phyloP scores from a whole-genome alignment of 2,113 vertebrate species.

The Oreochromis tanganicae region DNA sequence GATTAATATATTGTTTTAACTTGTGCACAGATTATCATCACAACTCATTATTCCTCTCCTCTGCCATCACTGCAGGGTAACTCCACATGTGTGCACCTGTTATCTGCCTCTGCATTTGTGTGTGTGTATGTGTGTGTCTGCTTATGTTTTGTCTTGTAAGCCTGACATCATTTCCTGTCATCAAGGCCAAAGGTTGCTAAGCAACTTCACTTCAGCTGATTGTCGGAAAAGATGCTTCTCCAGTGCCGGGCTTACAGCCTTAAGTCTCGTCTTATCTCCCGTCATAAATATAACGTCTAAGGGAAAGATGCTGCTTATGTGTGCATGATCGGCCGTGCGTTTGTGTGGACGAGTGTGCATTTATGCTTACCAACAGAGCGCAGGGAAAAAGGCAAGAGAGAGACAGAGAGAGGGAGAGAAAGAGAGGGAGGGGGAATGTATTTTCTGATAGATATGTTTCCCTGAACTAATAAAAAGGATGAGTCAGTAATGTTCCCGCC shows the following conservation, averaged over 20 bases:
- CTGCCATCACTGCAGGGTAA: background rate
- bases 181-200: conserved; percentile 75
- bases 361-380: background rate
- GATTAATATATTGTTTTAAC: conserved; percentile 60
- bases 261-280: background rate
- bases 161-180: conserved; percentile 60
- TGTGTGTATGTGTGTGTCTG: background rate
- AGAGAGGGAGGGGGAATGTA: background rate
- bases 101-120: background rate
- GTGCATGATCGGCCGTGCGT: conserved; percentile 11
- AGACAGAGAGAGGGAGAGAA: background rate
- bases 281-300: background rate
- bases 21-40: conserved; percentile 46
- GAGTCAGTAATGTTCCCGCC: background rate
- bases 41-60: conserved; percentile 27
- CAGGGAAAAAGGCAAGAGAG: background rate
- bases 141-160: conserved; percentile 24
- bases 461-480: conserved; percentile 10
- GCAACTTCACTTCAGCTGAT: conserved; percentile 65
- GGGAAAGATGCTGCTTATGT: background rate
- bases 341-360: conserved; percentile 11
- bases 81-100: conserved; percentile 4
- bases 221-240: conserved; percentile 52
- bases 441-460: conserved; percentile 2
- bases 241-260: background rate